Evolutionary conservation across 2,113 vertebrate species (phyloP).

Genomic region (Pheucticus melanocephalus): DNA sequence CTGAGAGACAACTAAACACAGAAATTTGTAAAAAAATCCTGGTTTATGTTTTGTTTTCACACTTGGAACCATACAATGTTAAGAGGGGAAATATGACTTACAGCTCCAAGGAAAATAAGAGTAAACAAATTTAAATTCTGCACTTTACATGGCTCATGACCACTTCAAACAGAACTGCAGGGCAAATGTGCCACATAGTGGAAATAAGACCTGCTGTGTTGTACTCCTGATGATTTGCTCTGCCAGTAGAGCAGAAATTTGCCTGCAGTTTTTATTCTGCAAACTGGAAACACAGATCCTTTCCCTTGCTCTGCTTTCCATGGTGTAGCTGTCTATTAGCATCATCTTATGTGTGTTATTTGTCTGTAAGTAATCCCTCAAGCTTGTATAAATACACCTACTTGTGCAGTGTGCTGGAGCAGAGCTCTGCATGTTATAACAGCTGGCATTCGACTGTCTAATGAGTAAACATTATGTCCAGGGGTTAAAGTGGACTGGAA

Average conservation of each 20-base stretch:
- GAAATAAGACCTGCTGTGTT: not conserved
- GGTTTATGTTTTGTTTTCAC: not conserved
- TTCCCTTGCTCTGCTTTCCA: not conserved
- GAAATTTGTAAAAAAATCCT: not conserved
- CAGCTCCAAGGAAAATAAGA: not conserved
- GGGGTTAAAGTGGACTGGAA: conserved; percentile 60
- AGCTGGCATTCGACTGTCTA: conserved; percentile 68
- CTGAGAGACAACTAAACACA: not conserved
- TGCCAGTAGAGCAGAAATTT: not conserved
- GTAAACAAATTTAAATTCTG: not conserved
- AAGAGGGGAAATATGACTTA: not conserved
- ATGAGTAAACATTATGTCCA: conserved; percentile 62
- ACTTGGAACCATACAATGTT: not conserved
- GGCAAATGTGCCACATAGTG: not conserved
- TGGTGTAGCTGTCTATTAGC: conserved; percentile 46
- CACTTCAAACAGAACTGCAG: not conserved
- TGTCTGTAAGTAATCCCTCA: conserved; percentile 67
- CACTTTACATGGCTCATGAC: not conserved
- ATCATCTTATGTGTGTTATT: conserved; percentile 51
- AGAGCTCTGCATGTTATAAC: conserved; percentile 74
- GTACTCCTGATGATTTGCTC: not conserved
- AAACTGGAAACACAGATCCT: not conserved
- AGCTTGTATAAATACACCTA: conserved; percentile 74
- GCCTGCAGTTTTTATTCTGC: not conserved
- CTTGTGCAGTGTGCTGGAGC: conserved; percentile 48